A percentile compares a stretch with the other conserved stretches of the same genome.
Conservation (phyloP, 2,113 vertebrate genomes). For the Solea senegalensis region DNA sequence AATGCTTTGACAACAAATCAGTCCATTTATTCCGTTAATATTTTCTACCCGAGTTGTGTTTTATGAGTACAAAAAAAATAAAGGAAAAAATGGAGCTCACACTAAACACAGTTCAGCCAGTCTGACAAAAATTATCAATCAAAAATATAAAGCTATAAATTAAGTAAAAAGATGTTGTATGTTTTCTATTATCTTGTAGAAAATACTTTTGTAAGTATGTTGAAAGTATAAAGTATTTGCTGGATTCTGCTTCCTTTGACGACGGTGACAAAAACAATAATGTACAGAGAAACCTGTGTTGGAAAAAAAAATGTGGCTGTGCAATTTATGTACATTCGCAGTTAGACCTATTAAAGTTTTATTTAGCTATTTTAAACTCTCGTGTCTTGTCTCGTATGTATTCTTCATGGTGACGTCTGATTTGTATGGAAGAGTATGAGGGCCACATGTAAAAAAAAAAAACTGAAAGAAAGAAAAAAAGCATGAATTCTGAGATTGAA, state of each 20-base stretch:
- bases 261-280: constrained; percentile 89
- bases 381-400: neutral
- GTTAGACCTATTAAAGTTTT: constrained; percentile 99
- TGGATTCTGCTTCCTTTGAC: constrained; percentile 84
- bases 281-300: constrained; percentile 97
- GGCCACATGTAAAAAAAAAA: too few species aligned
- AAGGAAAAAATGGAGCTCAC: constrained; percentile 42
- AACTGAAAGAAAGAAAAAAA: too few species aligned
- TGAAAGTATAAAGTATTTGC: constrained; percentile 89
- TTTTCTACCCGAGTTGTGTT: constrained; percentile 1
- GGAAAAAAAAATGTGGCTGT: constrained; percentile 89
- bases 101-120: constrained; percentile 65
- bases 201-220: constrained; percentile 98
- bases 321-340: constrained; percentile 99
- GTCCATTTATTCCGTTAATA: neutral
- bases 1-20: neutral
- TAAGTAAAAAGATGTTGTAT: constrained; percentile 86
- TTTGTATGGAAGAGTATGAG: too few species aligned
- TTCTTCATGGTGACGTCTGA: neutral
- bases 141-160: constrained; percentile 83
- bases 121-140: constrained; percentile 78
- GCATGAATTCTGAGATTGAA: too few species aligned
- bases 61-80: constrained; percentile 20
- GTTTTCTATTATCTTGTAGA: constrained; percentile 97
- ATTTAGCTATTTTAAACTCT: constrained; percentile 98